These are phyloP conservation scores for Philhelius pedissequus DNA, from an alignment of 2,888 invertebrate genomes.

Conservation along the genomic window DNA sequence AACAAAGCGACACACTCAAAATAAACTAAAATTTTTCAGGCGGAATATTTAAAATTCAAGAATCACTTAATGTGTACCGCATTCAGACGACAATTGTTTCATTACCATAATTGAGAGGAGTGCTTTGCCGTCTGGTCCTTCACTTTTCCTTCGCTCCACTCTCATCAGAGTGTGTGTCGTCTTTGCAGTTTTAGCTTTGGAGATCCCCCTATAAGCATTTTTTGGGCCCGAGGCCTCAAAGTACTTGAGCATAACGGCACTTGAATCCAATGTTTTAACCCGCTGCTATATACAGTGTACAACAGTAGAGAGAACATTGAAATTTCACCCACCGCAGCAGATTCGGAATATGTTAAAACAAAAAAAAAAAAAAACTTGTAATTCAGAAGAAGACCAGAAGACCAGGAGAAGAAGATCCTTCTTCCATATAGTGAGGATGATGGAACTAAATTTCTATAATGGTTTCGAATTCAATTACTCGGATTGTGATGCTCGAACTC, in stretches of 20 bases:
- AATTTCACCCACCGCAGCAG: constrained; percentile 59
- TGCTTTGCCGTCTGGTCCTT: constrained; percentile 59
- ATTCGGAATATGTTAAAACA: constrained; percentile 1
- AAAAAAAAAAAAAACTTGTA: not conserved
- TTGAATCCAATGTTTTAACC: constrained; percentile 63
- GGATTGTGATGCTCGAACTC: constrained; percentile 55
- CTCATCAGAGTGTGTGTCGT: not conserved
- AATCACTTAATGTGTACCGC: constrained; percentile 69
- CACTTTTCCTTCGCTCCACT: not conserved
- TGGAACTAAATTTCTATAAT: constrained; percentile 68
- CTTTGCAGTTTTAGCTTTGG: not conserved
- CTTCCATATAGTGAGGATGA: constrained; percentile 55
- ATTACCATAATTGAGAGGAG: constrained; percentile 71
- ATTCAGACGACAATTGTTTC: constrained; percentile 71
- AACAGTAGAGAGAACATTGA: constrained; percentile 33
- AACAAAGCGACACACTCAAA: constrained; percentile 25
- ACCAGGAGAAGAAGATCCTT: constrained; percentile 41
- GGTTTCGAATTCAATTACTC: constrained; percentile 68
- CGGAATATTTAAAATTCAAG: constrained; percentile 69
- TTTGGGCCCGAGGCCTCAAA: constrained; percentile 50
- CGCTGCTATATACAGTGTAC: not conserved
- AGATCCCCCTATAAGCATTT: constrained; percentile 43
- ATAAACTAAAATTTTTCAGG: constrained; percentile 35
- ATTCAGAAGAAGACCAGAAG: constrained; percentile 12
- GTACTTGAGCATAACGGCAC: constrained; percentile 61